phyloP scores from a whole-genome alignment of 2,113 vertebrate species.

The Dasyprocta punctata region DNA sequence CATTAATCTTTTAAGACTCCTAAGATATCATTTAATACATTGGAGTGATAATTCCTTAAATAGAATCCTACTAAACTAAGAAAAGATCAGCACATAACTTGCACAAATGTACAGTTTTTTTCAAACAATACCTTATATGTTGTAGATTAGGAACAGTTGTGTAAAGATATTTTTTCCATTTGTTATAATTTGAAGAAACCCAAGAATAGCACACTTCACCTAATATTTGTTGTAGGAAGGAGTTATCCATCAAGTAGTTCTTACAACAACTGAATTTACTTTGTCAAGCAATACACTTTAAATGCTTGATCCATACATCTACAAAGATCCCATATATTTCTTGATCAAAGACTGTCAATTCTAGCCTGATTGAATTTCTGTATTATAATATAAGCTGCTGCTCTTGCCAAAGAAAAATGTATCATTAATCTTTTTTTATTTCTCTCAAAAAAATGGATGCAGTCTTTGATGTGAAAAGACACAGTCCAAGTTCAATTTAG shows the following conservation, averaged over 20 bases:
- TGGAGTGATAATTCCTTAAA: neutral
- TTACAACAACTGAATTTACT: constrained; percentile 11
- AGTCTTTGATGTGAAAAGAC: constrained; percentile 47
- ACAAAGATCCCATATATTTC: neutral
- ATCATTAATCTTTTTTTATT: constrained; percentile 39
- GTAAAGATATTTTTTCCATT: neutral
- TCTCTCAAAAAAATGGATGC: constrained; percentile 50
- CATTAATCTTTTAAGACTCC: neutral
- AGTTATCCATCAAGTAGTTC: neutral
- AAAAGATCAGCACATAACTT: neutral
- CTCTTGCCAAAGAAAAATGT: constrained; percentile 36
- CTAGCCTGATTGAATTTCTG: constrained; percentile 12
- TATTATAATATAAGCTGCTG: neutral
- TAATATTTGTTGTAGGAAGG: neutral
- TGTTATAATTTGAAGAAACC: neutral
- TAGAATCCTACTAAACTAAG: neutral
- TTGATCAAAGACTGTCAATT: constrained; percentile 47
- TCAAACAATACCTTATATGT: neutral
- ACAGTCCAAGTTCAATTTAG: neutral
- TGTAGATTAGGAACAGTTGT: neutral
- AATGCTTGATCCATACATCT: constrained; percentile 16
- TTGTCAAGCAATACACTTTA: constrained; percentile 46
- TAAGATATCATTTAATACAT: neutral
- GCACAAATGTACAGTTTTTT: neutral
- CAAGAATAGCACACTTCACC: neutral